Percentiles rank a stretch among this genome's conserved stretches.
Evolutionary conservation across 2,797 vertebrate genomes (phyloP).

Genomic region (Liparis tanakae): DNA sequence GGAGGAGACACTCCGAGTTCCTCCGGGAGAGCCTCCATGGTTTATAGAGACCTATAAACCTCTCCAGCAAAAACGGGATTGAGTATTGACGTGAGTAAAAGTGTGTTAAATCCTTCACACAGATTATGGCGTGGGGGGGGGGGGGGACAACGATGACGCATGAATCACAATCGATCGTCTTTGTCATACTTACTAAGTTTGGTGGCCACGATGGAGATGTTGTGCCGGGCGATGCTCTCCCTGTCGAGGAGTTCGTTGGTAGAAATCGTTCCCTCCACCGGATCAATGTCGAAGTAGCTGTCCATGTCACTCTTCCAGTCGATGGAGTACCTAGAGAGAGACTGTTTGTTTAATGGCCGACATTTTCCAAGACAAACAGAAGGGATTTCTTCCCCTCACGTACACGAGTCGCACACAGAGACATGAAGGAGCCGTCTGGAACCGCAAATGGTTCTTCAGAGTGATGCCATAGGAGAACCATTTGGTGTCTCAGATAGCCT

Average conservation of each 20-base stretch:
- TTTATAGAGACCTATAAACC: slow-evolving; percentile 80
- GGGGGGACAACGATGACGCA: slow-evolving; percentile 44
- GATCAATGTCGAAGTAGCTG: slow-evolving; percentile 95
- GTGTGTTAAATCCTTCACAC: slow-evolving; percentile 72
- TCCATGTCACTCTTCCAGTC: slow-evolving; percentile 94
- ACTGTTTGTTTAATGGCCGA: slow-evolving; percentile 57
- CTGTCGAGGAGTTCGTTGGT: slow-evolving; percentile 95
- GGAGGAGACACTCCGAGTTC: slow-evolving; percentile 69
- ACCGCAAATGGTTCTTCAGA: too few species aligned
- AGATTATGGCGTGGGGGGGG: slow-evolving; percentile 50
- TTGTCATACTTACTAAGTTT: slow-evolving; percentile 96
- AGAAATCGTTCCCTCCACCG: slow-evolving; percentile 93
- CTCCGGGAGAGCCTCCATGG: slow-evolving; percentile 61
- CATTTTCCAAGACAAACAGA: slow-evolving; percentile 45
- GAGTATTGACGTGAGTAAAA: slow-evolving; percentile 76
- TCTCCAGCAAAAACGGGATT: slow-evolving; percentile 75
- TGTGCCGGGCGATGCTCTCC: slow-evolving; percentile 93
- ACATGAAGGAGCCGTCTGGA: too few species aligned
- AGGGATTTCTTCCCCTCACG: slow-evolving; percentile 43
- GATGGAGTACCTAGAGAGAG: slow-evolving; percentile 90
- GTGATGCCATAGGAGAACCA: too few species aligned
- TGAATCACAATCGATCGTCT: slow-evolving; percentile 50
- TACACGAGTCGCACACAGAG: slow-evolving; percentile 37
- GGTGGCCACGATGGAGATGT: slow-evolving; percentile 95
- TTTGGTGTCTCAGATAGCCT: too few species aligned